phyloP scores from a whole-genome alignment of 2,888 invertebrate species.

The Exephanes ischioxanthus region DNA sequence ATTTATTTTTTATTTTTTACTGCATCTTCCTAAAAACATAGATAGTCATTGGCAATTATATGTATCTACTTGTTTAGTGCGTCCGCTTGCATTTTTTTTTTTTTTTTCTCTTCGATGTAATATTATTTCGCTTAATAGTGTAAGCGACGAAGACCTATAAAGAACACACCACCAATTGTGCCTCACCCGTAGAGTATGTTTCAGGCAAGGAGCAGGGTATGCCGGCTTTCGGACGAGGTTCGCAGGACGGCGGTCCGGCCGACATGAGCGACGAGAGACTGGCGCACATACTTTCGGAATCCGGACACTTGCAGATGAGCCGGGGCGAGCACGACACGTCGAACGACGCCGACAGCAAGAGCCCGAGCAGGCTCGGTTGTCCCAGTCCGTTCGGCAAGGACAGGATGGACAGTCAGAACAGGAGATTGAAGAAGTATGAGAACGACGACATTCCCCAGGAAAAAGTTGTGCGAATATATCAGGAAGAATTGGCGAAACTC shows the following conservation, averaged over 20 bases:
- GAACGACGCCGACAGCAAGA: constrained; percentile 91
- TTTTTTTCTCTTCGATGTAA: constrained; percentile 35
- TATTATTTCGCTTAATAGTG: constrained; percentile 53
- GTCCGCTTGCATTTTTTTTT: constrained; percentile 13
- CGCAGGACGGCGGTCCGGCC: constrained; percentile 87
- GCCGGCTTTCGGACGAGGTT: constrained; percentile 91
- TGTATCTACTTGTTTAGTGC: background rate
- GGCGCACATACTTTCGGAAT: constrained; percentile 96
- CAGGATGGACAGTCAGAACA: constrained; percentile 87
- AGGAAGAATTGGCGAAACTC: constrained; percentile 97
- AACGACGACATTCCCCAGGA: constrained; percentile 98
- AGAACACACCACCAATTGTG: constrained; percentile 84
- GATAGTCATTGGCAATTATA: background rate
- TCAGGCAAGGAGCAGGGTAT: constrained; percentile 94
- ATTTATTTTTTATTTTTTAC: constrained; percentile 27
- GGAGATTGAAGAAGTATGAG: constrained; percentile 94
- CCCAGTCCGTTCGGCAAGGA: constrained; percentile 93
- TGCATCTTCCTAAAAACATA: background rate
- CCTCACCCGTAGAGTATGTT: constrained; percentile 85
- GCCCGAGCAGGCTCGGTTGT: constrained; percentile 91
- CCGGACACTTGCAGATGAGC: constrained; percentile 95
- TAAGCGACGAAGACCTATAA: constrained; percentile 74
- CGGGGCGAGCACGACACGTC: constrained; percentile 85
- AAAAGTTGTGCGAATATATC: constrained; percentile 97
- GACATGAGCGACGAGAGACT: constrained; percentile 96